Base-by-base conservation (phyloP, 2,113 vertebrate genomes). In the Maylandia zebra region DNA sequence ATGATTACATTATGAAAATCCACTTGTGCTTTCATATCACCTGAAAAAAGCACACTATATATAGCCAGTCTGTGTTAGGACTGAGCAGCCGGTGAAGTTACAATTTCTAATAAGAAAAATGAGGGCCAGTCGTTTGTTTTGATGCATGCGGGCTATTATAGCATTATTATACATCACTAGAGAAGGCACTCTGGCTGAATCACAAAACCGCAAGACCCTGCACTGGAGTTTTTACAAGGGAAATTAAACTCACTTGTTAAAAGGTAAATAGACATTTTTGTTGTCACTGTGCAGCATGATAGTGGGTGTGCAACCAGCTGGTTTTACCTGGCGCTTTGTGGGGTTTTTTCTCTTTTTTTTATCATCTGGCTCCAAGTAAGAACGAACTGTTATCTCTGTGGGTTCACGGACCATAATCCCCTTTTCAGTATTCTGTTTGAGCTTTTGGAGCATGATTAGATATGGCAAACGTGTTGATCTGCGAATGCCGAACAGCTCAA, bases 361-460 rank as follows among this genome's bases (percentile, higher is more conserved):
- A 84, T 93, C 78, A 90, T 83, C 53, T 74, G 83, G 87, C 84
- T 90, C 66, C 66, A 59, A 86, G 90, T 87, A 78, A 89, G 59
- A 78, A 22, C 56, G 69, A 83, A 86, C 84, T 61, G 89, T 89
- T 92, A 91, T 91, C 88, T 89, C 88, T 84, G 86, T 81, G 85
- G 85, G 80, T 89, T 89, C 80, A 89, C 83, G 32, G 85, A 79
- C 81, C 71, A 36, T 90, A 91, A 93, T 87, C 88, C 78, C 84
- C 50, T 76, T 89, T 74, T 89, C 90, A 91, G 83, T 84, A 91
- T 91, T 87, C 56, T 87, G 84, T 88, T 88, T 84, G 86, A 61
- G 76, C 55, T 87, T 38, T 89, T 53, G 64, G 88, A 89, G 81
- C 78, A 19, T 59, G 86, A 91, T 88, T 88, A 74, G 81, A 93